These are phyloP conservation scores for Cavia porcellus DNA, from an alignment of 2,113 vertebrate genomes.

Conservation along the genomic window DNA sequence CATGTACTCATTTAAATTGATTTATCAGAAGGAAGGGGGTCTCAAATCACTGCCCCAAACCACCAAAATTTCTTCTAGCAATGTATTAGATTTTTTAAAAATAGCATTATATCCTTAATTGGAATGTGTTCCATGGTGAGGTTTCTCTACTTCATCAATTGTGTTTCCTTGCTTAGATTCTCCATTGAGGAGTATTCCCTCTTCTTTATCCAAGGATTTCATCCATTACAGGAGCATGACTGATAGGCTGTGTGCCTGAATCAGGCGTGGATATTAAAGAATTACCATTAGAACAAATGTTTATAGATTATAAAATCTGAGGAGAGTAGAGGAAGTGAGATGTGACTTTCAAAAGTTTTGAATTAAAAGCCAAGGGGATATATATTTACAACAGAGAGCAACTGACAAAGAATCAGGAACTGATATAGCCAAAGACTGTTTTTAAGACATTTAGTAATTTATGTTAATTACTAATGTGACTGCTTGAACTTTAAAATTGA, in stretches of 20 bases:
- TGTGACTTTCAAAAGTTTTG: background rate
- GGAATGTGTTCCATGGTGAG: background rate
- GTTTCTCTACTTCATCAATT: background rate
- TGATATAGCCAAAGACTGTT: background rate
- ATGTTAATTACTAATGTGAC: background rate
- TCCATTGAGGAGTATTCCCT: background rate
- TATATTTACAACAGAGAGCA: background rate
- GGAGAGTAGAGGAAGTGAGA: background rate
- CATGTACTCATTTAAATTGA: background rate
- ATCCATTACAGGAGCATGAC: fast-evolving
- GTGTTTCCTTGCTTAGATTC: background rate
- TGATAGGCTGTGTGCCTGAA: background rate
- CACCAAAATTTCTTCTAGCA: background rate
- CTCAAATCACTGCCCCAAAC: background rate
- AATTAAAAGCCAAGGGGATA: background rate
- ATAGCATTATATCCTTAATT: background rate
- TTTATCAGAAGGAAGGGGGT: background rate
- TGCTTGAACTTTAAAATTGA: background rate
- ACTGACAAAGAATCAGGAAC: background rate
- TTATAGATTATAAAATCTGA: background rate
- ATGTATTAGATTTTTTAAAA: background rate
- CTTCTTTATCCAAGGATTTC: background rate
- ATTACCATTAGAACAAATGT: background rate
- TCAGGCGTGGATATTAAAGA: background rate
- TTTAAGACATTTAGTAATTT: background rate